Evolutionary conservation across 2,113 vertebrate species (phyloP).

Genomic region (Malurus alboscapulatus): DNA sequence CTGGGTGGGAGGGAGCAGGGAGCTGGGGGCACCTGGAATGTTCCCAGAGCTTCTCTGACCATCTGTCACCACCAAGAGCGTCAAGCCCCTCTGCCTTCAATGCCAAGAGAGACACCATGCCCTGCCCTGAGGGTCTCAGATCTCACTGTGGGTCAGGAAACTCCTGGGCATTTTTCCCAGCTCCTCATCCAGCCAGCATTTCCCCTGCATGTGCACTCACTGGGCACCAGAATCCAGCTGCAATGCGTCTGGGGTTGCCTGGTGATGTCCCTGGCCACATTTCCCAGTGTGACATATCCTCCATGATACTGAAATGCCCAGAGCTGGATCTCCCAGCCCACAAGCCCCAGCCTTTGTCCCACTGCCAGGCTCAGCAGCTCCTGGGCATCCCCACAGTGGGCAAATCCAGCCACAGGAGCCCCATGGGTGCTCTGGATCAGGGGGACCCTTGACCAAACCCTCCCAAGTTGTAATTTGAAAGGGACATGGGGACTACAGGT

Average conservation of each 20-base stretch:
- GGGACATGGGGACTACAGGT: fast-evolving
- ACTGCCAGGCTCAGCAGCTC: neutral
- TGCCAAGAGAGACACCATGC: neutral
- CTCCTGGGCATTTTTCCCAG: neutral
- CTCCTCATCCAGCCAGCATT: neutral
- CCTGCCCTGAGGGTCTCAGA: neutral
- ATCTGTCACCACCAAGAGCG: neutral
- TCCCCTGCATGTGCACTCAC: neutral
- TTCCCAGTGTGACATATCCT: neutral
- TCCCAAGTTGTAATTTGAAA: neutral
- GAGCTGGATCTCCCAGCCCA: neutral
- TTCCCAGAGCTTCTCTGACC: neutral
- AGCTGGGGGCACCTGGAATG: neutral
- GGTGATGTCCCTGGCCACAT: neutral
- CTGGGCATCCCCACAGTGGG: neutral
- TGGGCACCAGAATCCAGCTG: neutral
- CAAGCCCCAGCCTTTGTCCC: neutral
- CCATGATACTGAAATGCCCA: fast-evolving
- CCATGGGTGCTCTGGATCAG: neutral
- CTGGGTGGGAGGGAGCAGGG: neutral
- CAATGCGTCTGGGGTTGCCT: neutral
- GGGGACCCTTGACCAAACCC: fast-evolving
- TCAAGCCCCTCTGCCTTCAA: too few relatives aligned
- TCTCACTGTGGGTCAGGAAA: neutral
- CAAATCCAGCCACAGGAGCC: neutral